Evolutionary conservation across 2,113 vertebrate species (phyloP), one percentile per base, ranked within the genome.

Genomic region (Ibidorhyncha struthersii): DNA sequence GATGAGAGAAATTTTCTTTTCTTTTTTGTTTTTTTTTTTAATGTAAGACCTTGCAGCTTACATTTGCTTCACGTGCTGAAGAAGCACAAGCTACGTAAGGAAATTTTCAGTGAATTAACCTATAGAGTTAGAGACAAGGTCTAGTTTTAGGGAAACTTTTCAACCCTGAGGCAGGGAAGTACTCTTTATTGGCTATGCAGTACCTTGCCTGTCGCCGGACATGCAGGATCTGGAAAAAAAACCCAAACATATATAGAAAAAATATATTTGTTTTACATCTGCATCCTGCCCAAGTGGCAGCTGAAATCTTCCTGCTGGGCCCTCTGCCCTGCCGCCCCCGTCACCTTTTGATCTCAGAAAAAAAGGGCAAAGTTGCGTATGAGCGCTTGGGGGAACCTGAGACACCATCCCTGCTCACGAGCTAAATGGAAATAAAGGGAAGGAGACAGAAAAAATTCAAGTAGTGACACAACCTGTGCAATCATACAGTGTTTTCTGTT

Each of bases 1-100:
- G 14, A n/a, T 0, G 1, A 29, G 38, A 21, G 5, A 55, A 1
- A 67, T 58, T 86, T 38, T 21, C 1, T 13, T 41, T 25, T 12
- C 6, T 5, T 4, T 13, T 11, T 23, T 38, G 62, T 14, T 32
- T 55, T 32, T 21, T 13, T 56, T 23, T n/a, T 59, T 23, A 34
- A 52, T 36, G 47, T 38, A 71, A 30, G 23, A 32, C 32, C 72
- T 9, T 12, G 8, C n/a, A 41, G 27, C 29, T 89, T 29, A 20
- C 10, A 7, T 92, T 52, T 66, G 45, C 34, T 81, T 58, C 53
- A 59, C 0, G 0, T 45, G 76, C 49, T 83, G 30, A 63, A 62
- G 58, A 20, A 94, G 22, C 62, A 45, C 62, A 6, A 4, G 47
- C 12, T 22, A 13, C 0, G 0, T 4, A 30, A 65, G 34, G 55